Conservation (phyloP, 2,113 vertebrate species). For the Boulengerochromis microlepis region DNA sequence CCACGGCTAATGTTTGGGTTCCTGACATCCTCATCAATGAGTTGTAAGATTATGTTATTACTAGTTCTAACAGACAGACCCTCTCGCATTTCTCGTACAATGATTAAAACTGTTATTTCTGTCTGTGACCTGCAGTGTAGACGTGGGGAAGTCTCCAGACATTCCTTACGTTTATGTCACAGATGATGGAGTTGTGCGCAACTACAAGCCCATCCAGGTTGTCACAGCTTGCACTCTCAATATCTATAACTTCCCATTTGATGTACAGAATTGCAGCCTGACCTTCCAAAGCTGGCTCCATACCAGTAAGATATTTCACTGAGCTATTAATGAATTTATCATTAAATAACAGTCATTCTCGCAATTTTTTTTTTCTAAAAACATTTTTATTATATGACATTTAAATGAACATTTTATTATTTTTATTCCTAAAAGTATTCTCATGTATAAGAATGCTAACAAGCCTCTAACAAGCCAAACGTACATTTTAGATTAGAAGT, state of each 20-base stretch:
- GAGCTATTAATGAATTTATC: background rate
- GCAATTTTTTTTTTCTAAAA: background rate
- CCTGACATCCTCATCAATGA: conserved; percentile 98
- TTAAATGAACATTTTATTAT: background rate
- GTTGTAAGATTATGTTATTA: conserved; percentile 78
- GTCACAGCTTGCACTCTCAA: conserved; percentile 93
- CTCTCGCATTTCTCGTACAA: rapidly evolving
- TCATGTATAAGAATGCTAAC: background rate
- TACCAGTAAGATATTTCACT: conserved; percentile 74
- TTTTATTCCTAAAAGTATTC: background rate
- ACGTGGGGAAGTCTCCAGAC: conserved; percentile 90
- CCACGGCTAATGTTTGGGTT: conserved; percentile 86
- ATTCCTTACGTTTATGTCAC: conserved; percentile 90
- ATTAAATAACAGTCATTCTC: background rate
- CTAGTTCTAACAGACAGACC: rapidly evolving
- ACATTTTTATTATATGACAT: background rate
- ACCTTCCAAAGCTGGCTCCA: conserved; percentile 99
- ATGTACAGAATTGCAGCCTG: conserved; percentile 94
- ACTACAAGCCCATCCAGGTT: conserved; percentile 97
- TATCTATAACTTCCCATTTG: conserved; percentile 98
- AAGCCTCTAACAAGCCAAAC: background rate
- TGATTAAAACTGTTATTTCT: background rate
- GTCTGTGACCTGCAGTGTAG: conserved; percentile 73
- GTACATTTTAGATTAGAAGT: background rate
- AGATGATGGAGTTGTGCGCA: conserved; percentile 80